phyloP scores from a whole-genome alignment of 1,140 invertebrate genomes.

The Cryptotermes secundus region DNA sequence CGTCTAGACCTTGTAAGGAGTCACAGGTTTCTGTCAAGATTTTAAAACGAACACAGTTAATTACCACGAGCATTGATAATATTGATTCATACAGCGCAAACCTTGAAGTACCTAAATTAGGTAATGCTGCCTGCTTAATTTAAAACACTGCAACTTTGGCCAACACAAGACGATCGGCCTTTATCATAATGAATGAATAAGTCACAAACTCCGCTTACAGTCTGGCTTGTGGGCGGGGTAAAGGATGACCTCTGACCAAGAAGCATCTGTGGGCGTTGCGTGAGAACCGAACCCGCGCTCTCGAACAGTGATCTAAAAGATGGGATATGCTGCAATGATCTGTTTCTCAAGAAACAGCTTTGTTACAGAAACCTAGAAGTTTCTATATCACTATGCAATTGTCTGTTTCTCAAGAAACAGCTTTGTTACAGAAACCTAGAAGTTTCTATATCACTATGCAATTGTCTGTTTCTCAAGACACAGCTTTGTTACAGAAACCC shows the following conservation, averaged over 20 bases:
- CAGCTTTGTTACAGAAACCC: too few species aligned
- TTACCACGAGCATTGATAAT: not conserved
- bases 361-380: too few species aligned
- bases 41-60: not conserved
- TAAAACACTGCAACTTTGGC: too few species aligned
- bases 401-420: too few species aligned
- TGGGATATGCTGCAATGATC: too few species aligned
- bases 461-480: too few species aligned
- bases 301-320: too few species aligned
- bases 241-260: not conserved
- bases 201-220: not conserved
- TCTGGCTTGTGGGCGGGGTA: not conserved
- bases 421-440: too few species aligned
- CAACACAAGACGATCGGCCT: not conserved
- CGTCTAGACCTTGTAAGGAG: not conserved
- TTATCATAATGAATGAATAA: not conserved
- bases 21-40: not conserved
- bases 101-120: not conserved
- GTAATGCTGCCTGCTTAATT: not conserved
- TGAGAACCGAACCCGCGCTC: not conserved
- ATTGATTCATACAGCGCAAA: not conserved
- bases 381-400: too few species aligned
- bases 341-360: too few species aligned
- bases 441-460: too few species aligned
- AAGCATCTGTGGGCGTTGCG: not conserved